Evolutionary conservation across 2,888 invertebrate species (phyloP).

Genomic region (Brenthis daphne): DNA sequence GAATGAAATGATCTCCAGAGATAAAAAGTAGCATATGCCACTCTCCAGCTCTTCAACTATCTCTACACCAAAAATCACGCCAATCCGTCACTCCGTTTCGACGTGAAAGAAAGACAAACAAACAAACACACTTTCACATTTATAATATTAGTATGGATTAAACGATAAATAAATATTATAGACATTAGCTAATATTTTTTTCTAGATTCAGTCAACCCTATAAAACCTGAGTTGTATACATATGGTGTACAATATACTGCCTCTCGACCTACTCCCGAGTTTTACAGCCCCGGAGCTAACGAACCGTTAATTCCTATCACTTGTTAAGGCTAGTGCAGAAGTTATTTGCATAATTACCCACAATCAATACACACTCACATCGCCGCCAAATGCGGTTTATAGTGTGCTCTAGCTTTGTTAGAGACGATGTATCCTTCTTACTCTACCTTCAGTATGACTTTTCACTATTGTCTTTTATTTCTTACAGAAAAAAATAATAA

Average conservation of each 20-base stretch:
- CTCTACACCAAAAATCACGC: too few species aligned
- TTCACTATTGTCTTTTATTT: conserved; percentile 11
- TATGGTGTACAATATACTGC: conserved; percentile 10
- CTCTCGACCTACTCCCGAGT: conserved; percentile 28
- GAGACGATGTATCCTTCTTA: conserved; percentile 5
- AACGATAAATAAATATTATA: too few species aligned
- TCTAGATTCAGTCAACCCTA: background rate
- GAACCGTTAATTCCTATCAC: conserved; percentile 66
- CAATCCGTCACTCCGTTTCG: too few species aligned
- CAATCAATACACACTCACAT: conserved; percentile 68
- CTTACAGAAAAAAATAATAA: conserved; percentile 41
- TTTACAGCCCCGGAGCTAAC: conserved; percentile 46
- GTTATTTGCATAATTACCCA: conserved; percentile 74
- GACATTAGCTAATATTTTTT: background rate
- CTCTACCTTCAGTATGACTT: conserved; percentile 12
- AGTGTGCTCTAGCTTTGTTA: conserved; percentile 18
- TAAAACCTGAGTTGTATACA: background rate
- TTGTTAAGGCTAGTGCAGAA: conserved; percentile 52
- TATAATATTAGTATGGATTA: too few species aligned
- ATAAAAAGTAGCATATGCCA: too few species aligned
- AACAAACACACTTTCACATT: too few species aligned
- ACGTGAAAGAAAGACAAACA: too few species aligned
- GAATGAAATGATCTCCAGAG: too few species aligned
- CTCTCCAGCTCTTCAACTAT: too few species aligned
- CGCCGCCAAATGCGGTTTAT: conserved; percentile 43